These are phyloP conservation scores for Medauroidea extradentata DNA, from an alignment of 1,140 invertebrate species.

Conservation along the genomic window DNA sequence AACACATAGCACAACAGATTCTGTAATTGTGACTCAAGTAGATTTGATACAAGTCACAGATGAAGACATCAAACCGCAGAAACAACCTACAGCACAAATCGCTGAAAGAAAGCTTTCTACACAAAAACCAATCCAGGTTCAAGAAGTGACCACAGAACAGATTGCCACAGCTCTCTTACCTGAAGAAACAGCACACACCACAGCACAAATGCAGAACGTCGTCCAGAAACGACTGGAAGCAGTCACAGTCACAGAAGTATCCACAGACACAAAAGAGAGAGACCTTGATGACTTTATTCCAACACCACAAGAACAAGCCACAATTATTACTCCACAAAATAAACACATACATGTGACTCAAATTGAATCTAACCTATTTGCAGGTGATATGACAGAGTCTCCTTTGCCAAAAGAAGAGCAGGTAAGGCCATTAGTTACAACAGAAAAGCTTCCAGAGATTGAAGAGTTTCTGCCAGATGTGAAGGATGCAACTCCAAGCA, in stretches of 20 bases:
- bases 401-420: conserved; percentile 13
- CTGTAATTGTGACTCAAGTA: conserved; percentile 11
- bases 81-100: conserved; percentile 7
- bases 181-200: conserved; percentile 10
- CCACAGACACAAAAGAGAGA: conserved; percentile 19
- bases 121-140: conserved; percentile 15
- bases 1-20: conserved; percentile 5
- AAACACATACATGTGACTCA: conserved; percentile 20
- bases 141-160: conserved; percentile 18
- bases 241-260: conserved; percentile 10
- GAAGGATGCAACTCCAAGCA: conserved; percentile 14
- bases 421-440: conserved; percentile 15
- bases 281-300: conserved; percentile 5
- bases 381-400: conserved; percentile 19
- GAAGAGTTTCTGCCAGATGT: conserved; percentile 19
- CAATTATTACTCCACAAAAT: conserved; percentile 12
- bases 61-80: conserved; percentile 10
- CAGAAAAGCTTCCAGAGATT: conserved; percentile 21
- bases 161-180: conserved; percentile 9
- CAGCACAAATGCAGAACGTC: conserved; percentile 11
- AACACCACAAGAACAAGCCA: conserved; percentile 15
- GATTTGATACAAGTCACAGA: conserved; percentile 11
- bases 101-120: conserved; percentile 14
- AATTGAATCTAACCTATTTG: conserved; percentile 21
- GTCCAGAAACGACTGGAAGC: conserved; percentile 14